Evolutionary conservation across 1,140 invertebrate genomes (phyloP).

Genomic region (Asbolus verrucosus): DNA sequence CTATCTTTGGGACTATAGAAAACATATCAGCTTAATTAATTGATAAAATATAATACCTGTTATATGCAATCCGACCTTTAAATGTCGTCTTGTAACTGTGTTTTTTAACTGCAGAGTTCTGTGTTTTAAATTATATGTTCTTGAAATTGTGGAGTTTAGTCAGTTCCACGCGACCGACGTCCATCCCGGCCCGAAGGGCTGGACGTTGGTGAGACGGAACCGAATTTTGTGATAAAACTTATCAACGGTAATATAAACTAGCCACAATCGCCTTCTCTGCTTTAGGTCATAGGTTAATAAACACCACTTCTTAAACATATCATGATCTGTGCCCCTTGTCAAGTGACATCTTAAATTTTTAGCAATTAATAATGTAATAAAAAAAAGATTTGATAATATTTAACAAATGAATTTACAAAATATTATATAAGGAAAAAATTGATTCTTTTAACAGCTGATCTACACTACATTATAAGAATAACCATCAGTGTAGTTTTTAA

Average conservation of each 20-base stretch:
- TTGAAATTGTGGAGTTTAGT: constrained; percentile 56
- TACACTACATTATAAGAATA: constrained; percentile 43
- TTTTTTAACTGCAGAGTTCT: constrained; percentile 58
- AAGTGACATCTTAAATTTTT: constrained; percentile 67
- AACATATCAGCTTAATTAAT: constrained; percentile 66
- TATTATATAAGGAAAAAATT: constrained; percentile 50
- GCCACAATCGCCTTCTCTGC: constrained; percentile 67
- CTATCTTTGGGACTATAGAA: constrained; percentile 63
- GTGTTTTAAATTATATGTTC: constrained; percentile 58
- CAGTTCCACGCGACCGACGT: constrained; percentile 1
- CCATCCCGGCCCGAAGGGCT: background rate
- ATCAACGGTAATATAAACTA: constrained; percentile 65
- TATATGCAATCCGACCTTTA: constrained; percentile 66
- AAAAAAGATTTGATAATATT: constrained; percentile 65
- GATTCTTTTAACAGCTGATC: constrained; percentile 51
- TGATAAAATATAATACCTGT: constrained; percentile 64
- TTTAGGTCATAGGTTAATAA: constrained; percentile 66
- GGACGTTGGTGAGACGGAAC: constrained; percentile 22
- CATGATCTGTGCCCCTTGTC: constrained; percentile 68
- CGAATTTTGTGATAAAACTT: constrained; percentile 64
- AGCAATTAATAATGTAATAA: constrained; percentile 65
- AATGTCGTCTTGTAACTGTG: constrained; percentile 64
- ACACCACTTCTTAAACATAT: constrained; percentile 68
- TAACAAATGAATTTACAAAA: constrained; percentile 64
- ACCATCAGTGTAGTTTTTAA: constrained; percentile 38